Evolutionary conservation across 2,888 invertebrate genomes (phyloP), one percentile per base, ranked within the genome.

Genomic region (Octonoba sinensis): DNA sequence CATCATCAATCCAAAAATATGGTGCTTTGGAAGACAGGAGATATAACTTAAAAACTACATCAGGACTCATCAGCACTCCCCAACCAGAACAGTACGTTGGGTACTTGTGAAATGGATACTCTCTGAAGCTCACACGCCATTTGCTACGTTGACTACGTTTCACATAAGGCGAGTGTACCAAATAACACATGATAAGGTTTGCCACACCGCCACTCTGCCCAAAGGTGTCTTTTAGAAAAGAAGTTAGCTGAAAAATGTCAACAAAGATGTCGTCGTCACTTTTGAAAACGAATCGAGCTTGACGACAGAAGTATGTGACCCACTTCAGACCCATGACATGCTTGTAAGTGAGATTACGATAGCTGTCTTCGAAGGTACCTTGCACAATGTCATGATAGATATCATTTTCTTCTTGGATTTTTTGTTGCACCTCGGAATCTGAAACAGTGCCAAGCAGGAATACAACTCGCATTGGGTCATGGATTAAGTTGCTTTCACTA

Each of bases 1-100:
- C 89, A 85, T 90, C 90, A 84, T 90, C 90, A 24, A 90, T 88
- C 90, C 90, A 90, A 86, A 90, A 90, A 84, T 88, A 90, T 3
- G 87, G 87, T 12, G 87, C 86, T 24, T 82, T 70, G 44, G 81
- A 71, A 22, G 86, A 85, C 62, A 84, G 72, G 15, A 83, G 47
- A 70, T 86, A 86, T 11, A 86, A 78, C 18, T 84, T 82, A 57
- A 84, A 84, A 0, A 85, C 86, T 49, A 86, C 85, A 59, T 87
- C 86, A 13, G 87, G 85, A n/a, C 89, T 88, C 85, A 89, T 86
- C 18, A 89, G 77, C 73, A 88, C 88, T 3, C 88, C 88, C 54
- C 89, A 89, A 12, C 90, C 90, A 8, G 89, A 88, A 86, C 89
- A 90, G 85, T 90, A 90, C 18, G 88, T 86, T 18, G 89, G 88